These are phyloP conservation scores for Drosophila athabasca DNA, from an alignment of 1,140 invertebrate genomes.

Conservation along the genomic window DNA sequence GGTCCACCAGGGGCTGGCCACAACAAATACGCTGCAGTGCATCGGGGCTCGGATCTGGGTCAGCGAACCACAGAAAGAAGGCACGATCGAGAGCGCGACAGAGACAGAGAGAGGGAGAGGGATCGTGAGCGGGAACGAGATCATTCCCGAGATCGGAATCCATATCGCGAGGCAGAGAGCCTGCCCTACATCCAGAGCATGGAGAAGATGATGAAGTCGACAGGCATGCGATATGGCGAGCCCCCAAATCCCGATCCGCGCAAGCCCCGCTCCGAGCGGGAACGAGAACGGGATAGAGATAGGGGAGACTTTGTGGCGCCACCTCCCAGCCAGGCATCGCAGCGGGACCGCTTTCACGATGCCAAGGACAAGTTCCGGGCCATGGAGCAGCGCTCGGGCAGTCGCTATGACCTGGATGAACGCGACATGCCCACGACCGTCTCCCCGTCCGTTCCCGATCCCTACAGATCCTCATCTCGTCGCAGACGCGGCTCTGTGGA, in stretches of 20 bases:
- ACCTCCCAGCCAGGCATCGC: slow-evolving; percentile 83
- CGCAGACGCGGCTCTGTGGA: slow-evolving; percentile 64
- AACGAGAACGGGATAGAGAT: slow-evolving; percentile 7
- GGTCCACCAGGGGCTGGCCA: slow-evolving; percentile 17
- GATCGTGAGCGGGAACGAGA: slow-evolving; percentile 47
- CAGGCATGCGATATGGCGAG: slow-evolving; percentile 77
- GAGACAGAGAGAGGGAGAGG: slow-evolving; percentile 34
- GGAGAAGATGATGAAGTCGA: slow-evolving; percentile 83
- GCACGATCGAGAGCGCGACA: slow-evolving; percentile 24
- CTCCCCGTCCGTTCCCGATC: slow-evolving; percentile 9
- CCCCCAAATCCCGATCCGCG: slow-evolving; percentile 31
- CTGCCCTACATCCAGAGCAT: slow-evolving; percentile 82
- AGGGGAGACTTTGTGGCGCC: slow-evolving; percentile 21
- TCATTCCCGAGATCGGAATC: slow-evolving; percentile 73
- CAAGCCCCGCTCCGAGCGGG: slow-evolving; percentile 22
- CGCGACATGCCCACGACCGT: slow-evolving; percentile 40
- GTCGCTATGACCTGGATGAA: slow-evolving; percentile 84
- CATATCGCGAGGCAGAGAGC: slow-evolving; percentile 80
- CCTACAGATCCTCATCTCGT: slow-evolving; percentile 59
- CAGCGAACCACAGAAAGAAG: slow-evolving; percentile 39
- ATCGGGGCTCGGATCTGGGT: slow-evolving; percentile 47
- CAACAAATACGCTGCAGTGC: slow-evolving; percentile 72
- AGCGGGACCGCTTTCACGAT: slow-evolving; percentile 91
- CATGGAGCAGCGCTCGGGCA: slow-evolving; percentile 87
- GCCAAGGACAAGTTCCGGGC: slow-evolving; percentile 92